Base-by-base conservation (phyloP, 1,140 invertebrate species). In the Drosophila parabipectinata region DNA sequence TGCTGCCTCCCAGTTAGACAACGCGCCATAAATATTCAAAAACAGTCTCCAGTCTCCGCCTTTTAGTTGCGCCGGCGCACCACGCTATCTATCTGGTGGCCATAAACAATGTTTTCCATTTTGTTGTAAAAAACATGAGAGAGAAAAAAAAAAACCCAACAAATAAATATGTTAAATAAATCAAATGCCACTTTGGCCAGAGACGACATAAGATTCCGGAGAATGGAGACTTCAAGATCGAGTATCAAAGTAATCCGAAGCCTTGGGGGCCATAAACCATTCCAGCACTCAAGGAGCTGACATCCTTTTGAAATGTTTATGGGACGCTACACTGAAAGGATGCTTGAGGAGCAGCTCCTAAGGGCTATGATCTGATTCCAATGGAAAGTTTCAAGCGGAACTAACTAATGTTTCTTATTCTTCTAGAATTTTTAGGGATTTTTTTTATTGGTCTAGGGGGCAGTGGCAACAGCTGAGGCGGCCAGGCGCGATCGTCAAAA, bases 11-110 rank as follows among this genome's bases (percentile, higher is more conserved):
- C 62, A 54, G 62, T 77, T 77, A 69, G 73, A 28, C 6, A 51
- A 76, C 50, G 63, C 48, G 69, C 74, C 78, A 85, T 85, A 85
- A 85, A 85, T 77, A 77, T 73, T 74, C 53, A 74, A 74, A 56
- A 44, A 30, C 41, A 48, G 51, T 53, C 64, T 21, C 21, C 21
- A 21, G 21, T 21, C 21, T 21, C 67, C 64, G 67, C 55, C 67
- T 51, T 30, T 34, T 24, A 14, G 54, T 44, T 57, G 41, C 72
- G 72, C 72, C 56, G 72, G 72, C 72, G 73, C 73, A 76, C 18
- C 15, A 24, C 61, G 73, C 60, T 14, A 18, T 73, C 72, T 73
- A 79, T 79, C 76, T 57, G 66, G 68, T 51, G 10, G 24, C 24
- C 75, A 79, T 78, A 78, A 77, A 82, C 79, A 50, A 79, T 75